Base-by-base conservation (phyloP, 2,888 invertebrate species). In the Ganaspis brasiliensis region DNA sequence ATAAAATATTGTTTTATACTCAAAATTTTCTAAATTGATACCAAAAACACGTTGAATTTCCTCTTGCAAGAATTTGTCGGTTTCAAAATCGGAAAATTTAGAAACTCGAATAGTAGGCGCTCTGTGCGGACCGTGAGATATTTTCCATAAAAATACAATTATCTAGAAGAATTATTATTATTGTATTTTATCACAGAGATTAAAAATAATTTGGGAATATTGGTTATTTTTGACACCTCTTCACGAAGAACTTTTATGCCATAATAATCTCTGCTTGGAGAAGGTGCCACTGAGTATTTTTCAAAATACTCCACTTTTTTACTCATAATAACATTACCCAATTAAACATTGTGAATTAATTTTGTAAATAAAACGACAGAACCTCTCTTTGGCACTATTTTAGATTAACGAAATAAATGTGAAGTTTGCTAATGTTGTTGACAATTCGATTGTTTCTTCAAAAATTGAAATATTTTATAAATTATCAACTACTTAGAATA, bases 251-350 rank as follows among this genome's bases (percentile, higher is more conserved):
- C 83, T 82, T 82, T 88, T 8, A 91, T 80, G 19, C 87, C 89
- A 83, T 89, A 91, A 74, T 91, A 91, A 75, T 91, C 91, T 83
- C 91, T 86, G 80, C 88, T 90, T 6, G 89, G 90, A 45, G 87
- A 79, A 72, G 90, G 89, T 74, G 90, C 90, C 40, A 89, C 85
- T 35, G 87, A 82, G 86, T 88, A 90, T 77, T 87, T 89, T 75
- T 89, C 88, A 71, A 90, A 84, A 79, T 87, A 87, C 74, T 82
- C 82, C 19, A 81, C 70, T 72, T 84, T 85, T 71, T 75, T 78
- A 57, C 73, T 86, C 88, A 89, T 90, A 52, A 79, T 86, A 37
- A n/a, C 37, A 24, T 19, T 40, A 0, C n/a, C n/a, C 21, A 49
- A n/a, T 49, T 49, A n/a, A 31, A 31, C 6, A 31, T 31, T 31